Conservation (phyloP, 2,888 invertebrate genomes). For the Ommatoiulus sabulosus region DNA sequence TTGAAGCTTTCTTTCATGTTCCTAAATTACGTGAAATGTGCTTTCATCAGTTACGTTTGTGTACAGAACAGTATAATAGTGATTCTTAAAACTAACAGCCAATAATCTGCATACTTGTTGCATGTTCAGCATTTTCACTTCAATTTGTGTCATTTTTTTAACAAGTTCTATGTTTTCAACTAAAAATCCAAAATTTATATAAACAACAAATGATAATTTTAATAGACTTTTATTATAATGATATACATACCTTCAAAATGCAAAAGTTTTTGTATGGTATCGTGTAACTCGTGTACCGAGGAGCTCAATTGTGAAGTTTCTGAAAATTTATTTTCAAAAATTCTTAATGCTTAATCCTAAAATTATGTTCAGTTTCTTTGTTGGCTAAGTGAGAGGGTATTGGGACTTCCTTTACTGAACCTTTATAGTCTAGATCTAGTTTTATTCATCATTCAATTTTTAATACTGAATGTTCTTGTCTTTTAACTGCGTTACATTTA, state of each 20-base stretch:
- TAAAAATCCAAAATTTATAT: background rate
- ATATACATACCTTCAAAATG: constrained; percentile 2
- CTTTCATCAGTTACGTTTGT: no score
- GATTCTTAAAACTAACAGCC: background rate
- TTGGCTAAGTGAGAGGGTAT: no score
- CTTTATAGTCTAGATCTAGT: no score
- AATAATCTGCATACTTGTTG: background rate
- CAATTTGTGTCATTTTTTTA: background rate
- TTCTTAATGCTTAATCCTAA: no score
- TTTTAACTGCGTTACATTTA: no score
- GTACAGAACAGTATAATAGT: background rate
- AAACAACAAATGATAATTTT: background rate
- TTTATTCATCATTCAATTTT: no score
- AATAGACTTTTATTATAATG: background rate
- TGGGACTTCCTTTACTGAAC: no score
- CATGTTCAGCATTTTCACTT: background rate
- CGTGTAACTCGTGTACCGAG: background rate
- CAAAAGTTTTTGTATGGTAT: background rate
- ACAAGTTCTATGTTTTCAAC: background rate
- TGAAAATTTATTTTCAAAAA: background rate
- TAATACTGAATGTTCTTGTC: no score
- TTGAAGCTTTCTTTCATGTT: background rate
- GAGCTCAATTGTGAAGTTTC: background rate
- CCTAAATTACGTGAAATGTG: background rate
- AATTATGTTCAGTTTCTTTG: no score